Percentiles rank a stretch among this genome's conserved stretches.
These are phyloP conservation scores for Mechanitis mazaeus DNA, from an alignment of 2,888 invertebrate species.

Conservation along the genomic window DNA sequence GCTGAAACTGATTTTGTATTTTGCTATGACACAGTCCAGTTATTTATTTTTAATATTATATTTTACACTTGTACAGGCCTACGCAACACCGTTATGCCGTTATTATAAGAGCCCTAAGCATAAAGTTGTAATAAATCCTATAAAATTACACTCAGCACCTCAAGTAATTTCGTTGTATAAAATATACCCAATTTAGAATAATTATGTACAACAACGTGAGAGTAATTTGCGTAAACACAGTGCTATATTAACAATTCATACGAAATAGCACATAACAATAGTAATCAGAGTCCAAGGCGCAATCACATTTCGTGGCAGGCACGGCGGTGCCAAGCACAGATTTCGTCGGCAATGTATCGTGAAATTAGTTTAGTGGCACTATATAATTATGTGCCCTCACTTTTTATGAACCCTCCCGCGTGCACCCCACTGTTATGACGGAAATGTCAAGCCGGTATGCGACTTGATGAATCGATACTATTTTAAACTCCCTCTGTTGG, in stretches of 20 bases:
- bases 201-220: slow-evolving; percentile 23
- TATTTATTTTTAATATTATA: too few relatives aligned
- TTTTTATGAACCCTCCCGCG: slow-evolving; percentile 64
- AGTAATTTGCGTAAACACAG: slow-evolving; percentile 47
- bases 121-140: background rate
- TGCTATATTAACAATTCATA: slow-evolving; percentile 67
- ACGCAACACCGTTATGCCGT: background rate
- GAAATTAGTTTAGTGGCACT: slow-evolving; percentile 77
- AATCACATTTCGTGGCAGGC: slow-evolving; percentile 65
- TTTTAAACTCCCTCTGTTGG: slow-evolving; percentile 53
- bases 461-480: slow-evolving; percentile 74
- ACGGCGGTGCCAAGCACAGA: slow-evolving; percentile 74
- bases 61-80: too few relatives aligned
- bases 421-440: slow-evolving; percentile 65
- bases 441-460: slow-evolving; percentile 72
- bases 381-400: slow-evolving; percentile 74
- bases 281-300: slow-evolving; percentile 69
- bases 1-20: too few relatives aligned
- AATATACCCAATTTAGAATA: slow-evolving; percentile 6
- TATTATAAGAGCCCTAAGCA: background rate
- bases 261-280: slow-evolving; percentile 69
- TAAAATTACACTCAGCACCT: slow-evolving; percentile 9
- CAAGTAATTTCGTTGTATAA: slow-evolving; percentile 7
- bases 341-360: slow-evolving; percentile 76
- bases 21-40: too few relatives aligned